Evolutionary conservation across 2,113 vertebrate genomes (phyloP).

Genomic region (Siniperca knerii): DNA sequence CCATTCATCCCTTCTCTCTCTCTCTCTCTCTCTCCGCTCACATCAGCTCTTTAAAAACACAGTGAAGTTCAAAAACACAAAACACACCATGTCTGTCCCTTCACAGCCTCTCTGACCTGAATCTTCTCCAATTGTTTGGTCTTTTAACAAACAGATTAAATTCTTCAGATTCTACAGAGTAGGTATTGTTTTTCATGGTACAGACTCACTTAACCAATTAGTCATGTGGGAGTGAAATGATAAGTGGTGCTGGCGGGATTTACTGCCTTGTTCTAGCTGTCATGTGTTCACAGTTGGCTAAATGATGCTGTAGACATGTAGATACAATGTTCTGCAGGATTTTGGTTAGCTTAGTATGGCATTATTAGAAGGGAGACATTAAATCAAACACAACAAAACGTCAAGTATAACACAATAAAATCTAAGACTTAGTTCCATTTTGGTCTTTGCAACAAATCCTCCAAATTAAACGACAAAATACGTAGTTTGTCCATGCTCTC

Average conservation of each 20-base stretch:
- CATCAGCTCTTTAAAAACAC: conserved; percentile 48
- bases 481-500: neutral
- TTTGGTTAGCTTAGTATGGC: neutral
- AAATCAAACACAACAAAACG: neutral
- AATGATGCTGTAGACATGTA: neutral
- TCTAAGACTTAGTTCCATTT: neutral
- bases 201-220: conserved; percentile 35
- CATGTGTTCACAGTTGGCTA: neutral
- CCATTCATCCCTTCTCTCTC: conserved; percentile 54
- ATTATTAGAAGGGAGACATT: neutral
- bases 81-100: conserved; percentile 12
- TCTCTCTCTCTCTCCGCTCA: neutral
- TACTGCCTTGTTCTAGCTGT: conserved; percentile 22
- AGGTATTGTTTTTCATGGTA: neutral
- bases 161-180: neutral
- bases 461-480: neutral
- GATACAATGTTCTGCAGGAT: neutral
- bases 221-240: conserved; percentile 29
- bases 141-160: conserved; percentile 6
- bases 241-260: neutral
- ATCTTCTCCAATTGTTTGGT: neutral
- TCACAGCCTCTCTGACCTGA: conserved; percentile 32
- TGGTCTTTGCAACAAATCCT: neutral
- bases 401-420: neutral
- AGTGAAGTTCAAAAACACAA: conserved; percentile 53